Evolutionary conservation across 2,888 invertebrate species (phyloP).

Genomic region (Epinotia nisella): DNA sequence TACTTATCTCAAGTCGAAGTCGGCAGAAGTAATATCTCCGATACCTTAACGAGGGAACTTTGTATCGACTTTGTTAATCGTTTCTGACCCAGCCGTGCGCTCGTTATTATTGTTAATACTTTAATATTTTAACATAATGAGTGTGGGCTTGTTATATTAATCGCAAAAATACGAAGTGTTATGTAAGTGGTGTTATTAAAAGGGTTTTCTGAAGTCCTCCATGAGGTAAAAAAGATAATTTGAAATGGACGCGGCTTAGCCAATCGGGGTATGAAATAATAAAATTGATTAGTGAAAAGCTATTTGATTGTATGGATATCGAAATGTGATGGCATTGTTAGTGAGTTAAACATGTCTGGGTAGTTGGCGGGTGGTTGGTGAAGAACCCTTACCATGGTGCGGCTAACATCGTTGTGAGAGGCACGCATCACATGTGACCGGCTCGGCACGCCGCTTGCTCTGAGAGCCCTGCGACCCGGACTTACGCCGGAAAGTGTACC

Average conservation of each 20-base stretch:
- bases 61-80: slow-evolving; percentile 82
- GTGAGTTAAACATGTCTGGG: slow-evolving; percentile 54
- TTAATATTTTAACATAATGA: slow-evolving; percentile 50
- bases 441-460: slow-evolving; percentile 81
- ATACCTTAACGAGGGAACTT: slow-evolving; percentile 84
- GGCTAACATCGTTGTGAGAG: slow-evolving; percentile 85
- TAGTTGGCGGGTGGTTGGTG: slow-evolving; percentile 54
- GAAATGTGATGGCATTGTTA: slow-evolving; percentile 7
- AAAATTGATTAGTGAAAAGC: slow-evolving; percentile 52
- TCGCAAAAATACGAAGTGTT: slow-evolving; percentile 19
- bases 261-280: slow-evolving; percentile 56
- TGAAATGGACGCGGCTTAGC: slow-evolving; percentile 74
- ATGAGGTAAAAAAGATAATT: slow-evolving; percentile 52
- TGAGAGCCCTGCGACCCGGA: slow-evolving; percentile 83
- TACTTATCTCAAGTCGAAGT: slow-evolving; percentile 80
- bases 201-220: slow-evolving; percentile 56
- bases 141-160: slow-evolving; percentile 1
- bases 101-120: slow-evolving; percentile 48
- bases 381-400: slow-evolving; percentile 80
- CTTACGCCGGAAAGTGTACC: slow-evolving; percentile 86
- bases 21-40: slow-evolving; percentile 81
- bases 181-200: slow-evolving; percentile 49
- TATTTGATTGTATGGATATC: not conserved
- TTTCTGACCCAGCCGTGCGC: slow-evolving; percentile 67
- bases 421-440: slow-evolving; percentile 85